These are phyloP conservation scores for Lacerta bilineata DNA, from an alignment of 2,797 vertebrate genomes.

Conservation along the genomic window DNA sequence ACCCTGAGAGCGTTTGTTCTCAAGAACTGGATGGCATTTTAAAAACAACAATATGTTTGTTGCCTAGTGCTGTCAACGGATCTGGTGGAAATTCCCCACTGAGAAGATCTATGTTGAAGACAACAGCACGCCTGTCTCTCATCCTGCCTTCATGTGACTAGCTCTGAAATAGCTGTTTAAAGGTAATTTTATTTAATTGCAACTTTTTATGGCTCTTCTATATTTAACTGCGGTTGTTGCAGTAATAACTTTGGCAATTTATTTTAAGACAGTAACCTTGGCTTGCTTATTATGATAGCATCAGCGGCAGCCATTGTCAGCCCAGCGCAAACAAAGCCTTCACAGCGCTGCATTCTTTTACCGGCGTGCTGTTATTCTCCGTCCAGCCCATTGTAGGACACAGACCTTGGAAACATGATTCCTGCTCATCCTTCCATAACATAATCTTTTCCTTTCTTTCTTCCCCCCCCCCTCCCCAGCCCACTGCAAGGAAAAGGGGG, in stretches of 20 bases:
- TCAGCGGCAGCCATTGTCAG: background rate
- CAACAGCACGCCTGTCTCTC: slow-evolving; percentile 14
- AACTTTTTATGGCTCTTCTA: slow-evolving; percentile 19
- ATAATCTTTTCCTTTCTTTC: background rate
- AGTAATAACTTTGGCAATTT: background rate
- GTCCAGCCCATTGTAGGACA: background rate
- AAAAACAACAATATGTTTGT: background rate
- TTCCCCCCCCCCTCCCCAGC: no score
- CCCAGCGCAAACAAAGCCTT: slow-evolving; percentile 13
- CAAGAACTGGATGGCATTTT: background rate
- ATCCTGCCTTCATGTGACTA: background rate
- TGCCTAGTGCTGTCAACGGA: background rate
- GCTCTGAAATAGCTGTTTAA: slow-evolving; percentile 37
- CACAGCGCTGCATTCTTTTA: background rate
- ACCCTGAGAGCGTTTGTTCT: background rate
- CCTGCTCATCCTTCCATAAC: background rate
- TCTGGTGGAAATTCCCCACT: slow-evolving; percentile 2
- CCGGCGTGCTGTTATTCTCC: background rate
- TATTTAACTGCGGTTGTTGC: slow-evolving; percentile 45
- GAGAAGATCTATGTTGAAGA: background rate
- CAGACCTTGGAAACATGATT: background rate
- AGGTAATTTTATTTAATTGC: slow-evolving; percentile 45
- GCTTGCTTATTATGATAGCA: background rate
- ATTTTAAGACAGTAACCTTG: slow-evolving; percentile 45
- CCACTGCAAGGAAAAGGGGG: background rate